Evolutionary conservation across 2,888 invertebrate genomes (phyloP).

Genomic region (Eupithecia dodoneata): DNA sequence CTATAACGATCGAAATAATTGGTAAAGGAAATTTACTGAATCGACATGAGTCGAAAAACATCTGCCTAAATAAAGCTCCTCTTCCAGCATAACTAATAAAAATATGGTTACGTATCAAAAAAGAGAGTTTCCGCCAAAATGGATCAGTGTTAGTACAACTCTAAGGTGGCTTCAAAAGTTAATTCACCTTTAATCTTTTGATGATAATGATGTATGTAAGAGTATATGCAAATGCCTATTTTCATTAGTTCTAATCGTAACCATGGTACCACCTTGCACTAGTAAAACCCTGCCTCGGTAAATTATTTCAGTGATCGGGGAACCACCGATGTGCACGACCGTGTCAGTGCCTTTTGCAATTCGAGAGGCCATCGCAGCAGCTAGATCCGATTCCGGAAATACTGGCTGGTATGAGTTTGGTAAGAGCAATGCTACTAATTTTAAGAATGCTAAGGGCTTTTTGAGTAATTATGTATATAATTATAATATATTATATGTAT

Average conservation of each 20-base stretch:
- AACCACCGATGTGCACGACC: slow-evolving; percentile 75
- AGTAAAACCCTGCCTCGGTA: background rate
- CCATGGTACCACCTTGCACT: background rate
- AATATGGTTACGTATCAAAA: no score
- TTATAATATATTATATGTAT: background rate
- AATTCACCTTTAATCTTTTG: no score
- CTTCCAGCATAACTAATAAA: no score
- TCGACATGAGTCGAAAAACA: no score
- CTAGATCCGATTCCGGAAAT: slow-evolving; percentile 83
- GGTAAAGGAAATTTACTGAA: no score
- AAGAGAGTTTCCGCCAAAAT: background rate
- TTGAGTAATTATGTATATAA: background rate
- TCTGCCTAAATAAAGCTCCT: no score
- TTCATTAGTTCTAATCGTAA: background rate
- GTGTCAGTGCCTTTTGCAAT: slow-evolving; percentile 82
- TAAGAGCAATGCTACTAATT: slow-evolving; percentile 56
- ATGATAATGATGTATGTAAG: no score
- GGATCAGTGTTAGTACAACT: background rate
- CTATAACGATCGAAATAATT: background rate
- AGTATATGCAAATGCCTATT: no score
- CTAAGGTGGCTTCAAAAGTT: no score
- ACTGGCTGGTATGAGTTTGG: slow-evolving; percentile 83
- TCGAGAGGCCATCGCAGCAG: slow-evolving; percentile 84
- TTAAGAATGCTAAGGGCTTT: background rate
- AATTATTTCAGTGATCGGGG: slow-evolving; percentile 70